Evolutionary conservation across 2,888 invertebrate genomes (phyloP), one percentile per base, ranked within the genome.

Genomic region (Thymelicus sylvestris): DNA sequence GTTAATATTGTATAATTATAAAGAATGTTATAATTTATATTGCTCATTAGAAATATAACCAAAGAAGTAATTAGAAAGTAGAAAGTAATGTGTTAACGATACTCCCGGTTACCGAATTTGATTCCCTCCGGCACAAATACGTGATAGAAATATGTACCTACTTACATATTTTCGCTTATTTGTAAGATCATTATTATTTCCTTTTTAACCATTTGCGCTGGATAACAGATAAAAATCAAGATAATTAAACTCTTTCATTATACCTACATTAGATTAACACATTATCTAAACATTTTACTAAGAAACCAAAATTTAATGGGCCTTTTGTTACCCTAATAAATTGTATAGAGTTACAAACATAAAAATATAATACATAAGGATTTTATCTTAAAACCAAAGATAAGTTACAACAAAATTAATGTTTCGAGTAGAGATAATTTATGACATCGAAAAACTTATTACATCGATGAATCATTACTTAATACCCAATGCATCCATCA

Each of bases 401-500:
- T 15, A 44, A 44, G 44, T 44, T 59, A 64, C 39, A 67, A 67
- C 50, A 67, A 67, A 64, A 69, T 64, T 69, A 69, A 69, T 69
- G 63, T 64, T 69, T 24, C 39, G 57, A 59, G 63, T 63, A 57
- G 38, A 64, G 57, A 64, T 69, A 69, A 69, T 69, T 69, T 69
- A 69, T 69, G 59, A 64, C 64, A 64, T 69, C 39, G 44, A 69
- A 69, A 64, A 64, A 64, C 69, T 64, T 64, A 70, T 70, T 59
- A 60, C 39, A 70, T 48, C 48, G 41, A 65, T 70, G 69, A 70
- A 64, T 69, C 64, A 69, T 69, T 64, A 64, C 48, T 44, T 44
- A 69, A 69, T 69, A 59, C 62, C 31, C 69, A 47, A 65, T 70
- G 41, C 70, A 70, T 70, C 70, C 60, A 66, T 70, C 70, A 66